These are phyloP conservation scores for Callorhinus ursinus DNA, from an alignment of 2,113 vertebrate genomes.

Conservation along the genomic window DNA sequence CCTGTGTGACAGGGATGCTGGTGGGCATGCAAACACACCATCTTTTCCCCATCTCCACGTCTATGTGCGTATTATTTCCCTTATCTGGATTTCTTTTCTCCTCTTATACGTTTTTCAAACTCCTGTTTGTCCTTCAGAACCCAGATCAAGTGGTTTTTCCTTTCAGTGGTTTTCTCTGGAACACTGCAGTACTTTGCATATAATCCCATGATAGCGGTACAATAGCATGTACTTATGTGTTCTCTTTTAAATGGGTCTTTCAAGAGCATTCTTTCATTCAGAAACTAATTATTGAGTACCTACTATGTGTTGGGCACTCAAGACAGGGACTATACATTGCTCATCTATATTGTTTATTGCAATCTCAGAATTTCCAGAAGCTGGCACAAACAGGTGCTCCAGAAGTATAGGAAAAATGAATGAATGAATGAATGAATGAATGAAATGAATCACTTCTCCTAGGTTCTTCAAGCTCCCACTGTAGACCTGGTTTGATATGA, in stretches of 20 bases:
- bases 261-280: not conserved
- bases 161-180: conserved; percentile 7
- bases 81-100: not conserved
- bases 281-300: not conserved
- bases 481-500: not conserved
- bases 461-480: not conserved
- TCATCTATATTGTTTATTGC: not conserved
- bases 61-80: not conserved
- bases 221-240: not conserved
- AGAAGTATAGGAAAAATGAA: not conserved
- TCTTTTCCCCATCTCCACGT: not conserved
- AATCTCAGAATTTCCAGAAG: not conserved
- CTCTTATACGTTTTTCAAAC: not conserved
- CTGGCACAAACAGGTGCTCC: not conserved
- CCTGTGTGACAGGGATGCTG: not conserved
- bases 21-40: not conserved
- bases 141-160: not conserved
- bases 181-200: not conserved
- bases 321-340: not conserved
- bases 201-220: not conserved
- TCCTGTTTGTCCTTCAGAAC: conserved; percentile 6
- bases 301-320: not conserved
- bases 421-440: not conserved
- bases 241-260: conserved; percentile 9
- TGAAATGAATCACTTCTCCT: not conserved